Conservation (phyloP, 2,888 invertebrate genomes). For the Ptychoptera albimana region DNA sequence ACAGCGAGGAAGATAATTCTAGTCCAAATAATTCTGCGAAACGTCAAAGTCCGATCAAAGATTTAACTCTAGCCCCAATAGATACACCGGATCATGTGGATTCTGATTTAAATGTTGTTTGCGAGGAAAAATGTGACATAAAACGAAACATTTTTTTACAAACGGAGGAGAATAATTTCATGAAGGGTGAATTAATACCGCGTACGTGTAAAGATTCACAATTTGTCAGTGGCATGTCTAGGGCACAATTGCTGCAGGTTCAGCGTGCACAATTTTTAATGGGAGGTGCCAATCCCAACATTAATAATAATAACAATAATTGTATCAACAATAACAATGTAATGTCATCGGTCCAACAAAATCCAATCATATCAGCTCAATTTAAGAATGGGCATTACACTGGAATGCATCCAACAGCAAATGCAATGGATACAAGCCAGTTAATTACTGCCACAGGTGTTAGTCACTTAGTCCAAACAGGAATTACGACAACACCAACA, state of each 20-base stretch:
- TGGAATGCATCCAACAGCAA: conserved; percentile 5
- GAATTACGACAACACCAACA: background rate
- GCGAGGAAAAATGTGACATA: conserved; percentile 21
- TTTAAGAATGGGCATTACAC: conserved; percentile 9
- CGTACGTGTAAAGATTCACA: background rate
- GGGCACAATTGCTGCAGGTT: conserved; percentile 40
- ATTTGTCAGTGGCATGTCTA: conserved; percentile 18
- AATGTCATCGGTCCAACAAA: too few species aligned
- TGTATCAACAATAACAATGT: background rate
- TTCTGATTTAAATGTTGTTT: conserved; percentile 11
- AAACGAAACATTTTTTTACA: conserved; percentile 29
- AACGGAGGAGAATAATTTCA: conserved; percentile 30
- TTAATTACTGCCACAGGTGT: conserved; percentile 19
- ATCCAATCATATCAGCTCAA: conserved; percentile 4
- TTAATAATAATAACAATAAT: conserved; percentile 6
- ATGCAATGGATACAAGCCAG: conserved; percentile 17
- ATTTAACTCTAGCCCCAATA: background rate
- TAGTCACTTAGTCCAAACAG: conserved; percentile 14
- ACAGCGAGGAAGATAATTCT: conserved; percentile 58
- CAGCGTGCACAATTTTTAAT: conserved; percentile 39
- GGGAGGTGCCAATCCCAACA: conserved; percentile 4
- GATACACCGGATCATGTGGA: background rate
- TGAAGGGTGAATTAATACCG: conserved; percentile 24
- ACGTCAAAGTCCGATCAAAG: conserved; percentile 27
- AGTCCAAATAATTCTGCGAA: conserved; percentile 44